Base-by-base conservation (phyloP, 2,797 vertebrate genomes). In the Melanotaenia nigrans region DNA sequence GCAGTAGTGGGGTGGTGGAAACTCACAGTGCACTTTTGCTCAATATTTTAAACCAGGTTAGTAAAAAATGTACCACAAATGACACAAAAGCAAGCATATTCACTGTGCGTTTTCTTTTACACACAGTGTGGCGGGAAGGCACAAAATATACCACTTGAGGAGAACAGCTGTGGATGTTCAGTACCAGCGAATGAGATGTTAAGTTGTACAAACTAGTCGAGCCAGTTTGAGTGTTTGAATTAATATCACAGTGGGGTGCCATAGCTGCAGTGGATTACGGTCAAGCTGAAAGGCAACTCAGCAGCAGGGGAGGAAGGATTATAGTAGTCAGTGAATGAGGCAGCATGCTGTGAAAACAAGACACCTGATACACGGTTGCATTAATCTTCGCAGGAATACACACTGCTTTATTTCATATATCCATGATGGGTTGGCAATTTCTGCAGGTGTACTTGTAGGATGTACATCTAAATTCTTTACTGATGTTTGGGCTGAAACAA, bases 171-270 rank as follows among this genome's bases (percentile, higher is more conserved):
- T 56, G 25, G 12, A 71, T 30, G 25, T 45, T 61, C 38, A 14
- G 78, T 70, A 25, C 51, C 28, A 61, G 35, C 65, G 54, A 84
- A 68, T 57, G 71, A 57, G 55, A 77, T 67, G 51, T 55, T 35
- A 82, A 80, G 62, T 76, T 59, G 68, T 73, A 71, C 62, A 78
- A 65, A 75, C 60, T 33, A 58, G 66, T 54, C 67, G 82, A 77
- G 77, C 57, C 56, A 45, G 65, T 42, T 76, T 58, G 72, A 91
- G 89, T 71, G 85, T 87, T 84, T 86, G 87, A 91, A 89, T 92
- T 92, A 88, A 91, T 90, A 91, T 90, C 92, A 28, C 87, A 84
- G 90, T 35, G 63, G 90, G 91, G 81, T 51, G 81, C 80, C 87
- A 65, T 84, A 59, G 83, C 88, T 85, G 86, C 85, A 55, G 75